Evolutionary conservation across 2,113 vertebrate species (phyloP).

Genomic region (Sander vitreus): DNA sequence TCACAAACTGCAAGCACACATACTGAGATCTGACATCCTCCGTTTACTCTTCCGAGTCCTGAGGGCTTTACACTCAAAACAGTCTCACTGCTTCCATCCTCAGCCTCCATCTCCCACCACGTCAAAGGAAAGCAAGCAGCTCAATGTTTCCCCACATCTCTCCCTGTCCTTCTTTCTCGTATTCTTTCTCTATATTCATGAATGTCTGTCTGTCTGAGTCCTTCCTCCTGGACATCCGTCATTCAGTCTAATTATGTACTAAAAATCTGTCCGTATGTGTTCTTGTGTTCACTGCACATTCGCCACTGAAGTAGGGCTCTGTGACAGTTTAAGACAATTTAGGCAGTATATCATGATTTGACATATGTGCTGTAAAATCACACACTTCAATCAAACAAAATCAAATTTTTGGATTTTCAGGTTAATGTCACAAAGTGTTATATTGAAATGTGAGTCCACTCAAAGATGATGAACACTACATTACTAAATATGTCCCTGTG

Average conservation of each 20-base stretch:
- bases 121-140: conserved; percentile 41
- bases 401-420: not conserved
- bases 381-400: not conserved
- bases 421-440: not conserved
- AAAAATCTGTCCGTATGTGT: not conserved
- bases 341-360: not conserved
- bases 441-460: not conserved
- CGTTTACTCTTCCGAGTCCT: conserved; percentile 48
- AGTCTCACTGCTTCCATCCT: conserved; percentile 43
- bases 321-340: not conserved
- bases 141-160: conserved; percentile 43
- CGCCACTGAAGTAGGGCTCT: not conserved
- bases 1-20: conserved; percentile 18
- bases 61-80: conserved; percentile 54
- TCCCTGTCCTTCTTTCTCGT: conserved; percentile 26
- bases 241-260: conserved; percentile 26
- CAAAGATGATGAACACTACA: not conserved
- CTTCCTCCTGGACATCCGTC: conserved; percentile 13
- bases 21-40: conserved; percentile 40
- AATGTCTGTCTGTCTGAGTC: conserved; percentile 38
- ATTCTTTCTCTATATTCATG: conserved; percentile 55
- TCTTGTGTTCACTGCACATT: not conserved
- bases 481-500: not conserved
- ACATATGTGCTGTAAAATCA: not conserved
- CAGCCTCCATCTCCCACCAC: conserved; percentile 39